Percentiles rank a stretch among this genome's conserved stretches.
Evolutionary conservation across 2,113 vertebrate genomes (phyloP).

Genomic region (Centrocercus urophasianus): DNA sequence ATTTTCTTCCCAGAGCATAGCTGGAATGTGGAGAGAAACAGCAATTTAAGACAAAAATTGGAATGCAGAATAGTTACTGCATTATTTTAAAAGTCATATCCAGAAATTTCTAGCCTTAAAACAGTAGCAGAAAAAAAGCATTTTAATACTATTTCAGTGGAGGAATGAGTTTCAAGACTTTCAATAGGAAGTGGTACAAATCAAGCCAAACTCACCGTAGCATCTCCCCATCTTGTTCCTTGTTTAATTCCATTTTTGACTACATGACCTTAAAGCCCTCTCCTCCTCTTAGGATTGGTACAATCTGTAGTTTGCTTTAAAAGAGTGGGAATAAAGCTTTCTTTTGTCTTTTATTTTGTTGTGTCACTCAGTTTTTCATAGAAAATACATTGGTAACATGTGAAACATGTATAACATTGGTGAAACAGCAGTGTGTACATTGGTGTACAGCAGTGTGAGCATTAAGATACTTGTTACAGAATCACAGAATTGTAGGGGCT

Average conservation of each 20-base stretch:
- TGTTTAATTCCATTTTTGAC: not conserved
- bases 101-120: not conserved
- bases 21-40: not conserved
- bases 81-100: not conserved
- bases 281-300: not conserved
- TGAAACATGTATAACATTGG: too few relatives aligned
- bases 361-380: not conserved
- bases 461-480: not conserved
- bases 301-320: not conserved
- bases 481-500: too few relatives aligned
- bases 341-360: not conserved
- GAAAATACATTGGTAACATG: not conserved
- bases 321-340: not conserved
- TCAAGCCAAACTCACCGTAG: not conserved
- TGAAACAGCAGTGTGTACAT: not conserved
- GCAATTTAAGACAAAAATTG: not conserved
- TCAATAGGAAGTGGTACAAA: not conserved
- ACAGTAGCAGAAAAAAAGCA: not conserved
- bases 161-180: not conserved
- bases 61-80: not conserved
- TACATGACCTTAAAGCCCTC: not conserved
- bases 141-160: not conserved
- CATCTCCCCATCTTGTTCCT: not conserved
- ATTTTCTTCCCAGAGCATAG: not conserved
- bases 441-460: not conserved